Conservation (phyloP, 2,888 invertebrate genomes). For the Entomobrya multifasciata region DNA sequence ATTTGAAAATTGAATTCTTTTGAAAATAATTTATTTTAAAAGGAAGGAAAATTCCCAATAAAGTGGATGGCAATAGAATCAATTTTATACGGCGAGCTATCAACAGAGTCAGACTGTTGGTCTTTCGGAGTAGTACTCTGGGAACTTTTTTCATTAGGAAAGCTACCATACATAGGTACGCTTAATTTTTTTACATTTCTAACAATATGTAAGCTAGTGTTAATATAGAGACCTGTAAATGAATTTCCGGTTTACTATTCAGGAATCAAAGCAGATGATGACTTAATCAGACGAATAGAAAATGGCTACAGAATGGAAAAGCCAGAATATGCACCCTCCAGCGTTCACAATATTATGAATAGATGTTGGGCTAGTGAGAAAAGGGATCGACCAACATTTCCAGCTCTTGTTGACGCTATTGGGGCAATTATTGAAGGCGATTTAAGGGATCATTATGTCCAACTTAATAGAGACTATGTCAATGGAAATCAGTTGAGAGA, state of each 20-base stretch:
- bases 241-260: too few relatives aligned
- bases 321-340: slow-evolving; percentile 82
- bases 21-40: background rate
- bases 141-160: slow-evolving; percentile 93
- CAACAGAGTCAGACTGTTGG: slow-evolving; percentile 97
- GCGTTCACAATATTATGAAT: slow-evolving; percentile 77
- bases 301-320: slow-evolving; percentile 94
- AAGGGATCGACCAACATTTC: too few relatives aligned
- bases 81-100: slow-evolving; percentile 93
- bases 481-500: too few relatives aligned
- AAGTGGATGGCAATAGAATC: slow-evolving; percentile 98
- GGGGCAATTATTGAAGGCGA: too few relatives aligned
- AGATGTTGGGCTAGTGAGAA: slow-evolving; percentile 77
- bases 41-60: slow-evolving; percentile 88
- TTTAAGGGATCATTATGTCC: too few relatives aligned
- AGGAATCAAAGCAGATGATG: slow-evolving; percentile 87
- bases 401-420: too few relatives aligned
- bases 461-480: too few relatives aligned
- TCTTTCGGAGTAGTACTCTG: slow-evolving; percentile 94
- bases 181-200: too few relatives aligned
- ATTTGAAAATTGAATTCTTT: too few relatives aligned
- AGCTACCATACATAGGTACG: slow-evolving; percentile 91
- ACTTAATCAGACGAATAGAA: slow-evolving; percentile 87
- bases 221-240: background rate
- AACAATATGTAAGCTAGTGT: background rate